A percentile compares a stretch with the other conserved stretches of the same genome.
These are phyloP conservation scores for Venustaconcha ellipsiformis DNA, from an alignment of 1,140 invertebrate genomes.

Conservation along the genomic window DNA sequence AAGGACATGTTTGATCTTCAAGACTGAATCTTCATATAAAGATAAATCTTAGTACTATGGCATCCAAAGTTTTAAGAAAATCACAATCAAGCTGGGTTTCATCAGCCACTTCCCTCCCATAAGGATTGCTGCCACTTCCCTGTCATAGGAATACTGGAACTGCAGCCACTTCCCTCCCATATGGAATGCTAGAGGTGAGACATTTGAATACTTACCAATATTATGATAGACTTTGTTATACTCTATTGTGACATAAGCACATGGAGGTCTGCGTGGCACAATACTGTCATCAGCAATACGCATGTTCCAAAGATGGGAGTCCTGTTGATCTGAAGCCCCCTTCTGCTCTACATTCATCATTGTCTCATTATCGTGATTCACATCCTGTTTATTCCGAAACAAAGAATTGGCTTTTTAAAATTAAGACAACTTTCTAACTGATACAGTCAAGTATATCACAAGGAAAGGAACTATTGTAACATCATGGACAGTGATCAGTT, in stretches of 20 bases:
- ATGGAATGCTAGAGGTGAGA: background rate
- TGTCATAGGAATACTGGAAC: background rate
- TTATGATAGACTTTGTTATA: constrained; percentile 61
- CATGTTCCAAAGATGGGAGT: constrained; percentile 33
- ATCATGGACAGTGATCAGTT: too few relatives aligned
- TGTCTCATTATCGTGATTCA: constrained; percentile 23
- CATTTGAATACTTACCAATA: constrained; percentile 31
- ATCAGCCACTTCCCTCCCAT: background rate
- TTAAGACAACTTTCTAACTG: too few relatives aligned
- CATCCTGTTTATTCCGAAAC: background rate
- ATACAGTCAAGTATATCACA: too few relatives aligned
- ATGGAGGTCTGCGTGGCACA: constrained; percentile 15
- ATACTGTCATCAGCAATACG: constrained; percentile 18
- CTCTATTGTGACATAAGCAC: constrained; percentile 44
- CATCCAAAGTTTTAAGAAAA: background rate
- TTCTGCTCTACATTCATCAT: constrained; percentile 28
- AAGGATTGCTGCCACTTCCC: background rate
- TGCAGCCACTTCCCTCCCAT: background rate
- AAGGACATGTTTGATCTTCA: background rate
- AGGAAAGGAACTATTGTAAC: too few relatives aligned
- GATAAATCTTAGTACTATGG: background rate
- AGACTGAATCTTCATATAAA: background rate
- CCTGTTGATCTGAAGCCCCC: constrained; percentile 32
- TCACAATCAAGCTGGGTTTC: too few relatives aligned
- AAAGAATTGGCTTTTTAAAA: too few relatives aligned